Conservation (phyloP, 2,888 invertebrate species). For the Scaptomyza caliginosa region DNA sequence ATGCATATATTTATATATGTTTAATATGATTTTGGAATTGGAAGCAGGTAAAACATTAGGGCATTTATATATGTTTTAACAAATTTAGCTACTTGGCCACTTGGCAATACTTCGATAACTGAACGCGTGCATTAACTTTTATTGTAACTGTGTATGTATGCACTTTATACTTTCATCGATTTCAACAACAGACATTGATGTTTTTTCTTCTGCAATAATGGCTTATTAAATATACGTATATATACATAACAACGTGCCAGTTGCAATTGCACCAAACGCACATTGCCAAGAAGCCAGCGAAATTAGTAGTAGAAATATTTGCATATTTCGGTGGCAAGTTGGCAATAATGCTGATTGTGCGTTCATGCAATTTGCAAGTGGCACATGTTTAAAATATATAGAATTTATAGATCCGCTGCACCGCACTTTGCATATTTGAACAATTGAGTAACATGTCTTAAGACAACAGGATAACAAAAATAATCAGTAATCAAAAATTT, state of each 20-base stretch:
- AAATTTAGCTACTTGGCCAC: slow-evolving; percentile 73
- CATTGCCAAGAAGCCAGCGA: slow-evolving; percentile 65
- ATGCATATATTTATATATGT: slow-evolving; percentile 30
- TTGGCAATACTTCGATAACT: slow-evolving; percentile 71
- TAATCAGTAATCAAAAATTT: slow-evolving; percentile 37
- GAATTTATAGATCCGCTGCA: slow-evolving; percentile 20
- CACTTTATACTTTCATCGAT: no score
- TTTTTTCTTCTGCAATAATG: background rate
- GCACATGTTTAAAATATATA: slow-evolving; percentile 39
- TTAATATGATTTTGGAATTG: slow-evolving; percentile 61
- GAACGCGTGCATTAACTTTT: slow-evolving; percentile 38
- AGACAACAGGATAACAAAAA: slow-evolving; percentile 46
- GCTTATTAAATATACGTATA: background rate
- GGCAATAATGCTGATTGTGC: slow-evolving; percentile 78
- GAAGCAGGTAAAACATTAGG: slow-evolving; percentile 59
- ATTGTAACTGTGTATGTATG: slow-evolving; percentile 43
- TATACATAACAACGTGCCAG: slow-evolving; percentile 50
- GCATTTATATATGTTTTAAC: slow-evolving; percentile 45
- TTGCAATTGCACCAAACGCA: slow-evolving; percentile 50
- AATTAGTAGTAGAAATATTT: slow-evolving; percentile 39
- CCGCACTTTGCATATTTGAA: slow-evolving; percentile 32
- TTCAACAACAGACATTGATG: slow-evolving; percentile 58
- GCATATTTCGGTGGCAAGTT: slow-evolving; percentile 71
- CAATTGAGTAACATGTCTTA: slow-evolving; percentile 48
- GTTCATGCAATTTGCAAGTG: slow-evolving; percentile 42